Percentiles rank a stretch among this genome's conserved stretches.
phyloP scores from a whole-genome alignment of 2,888 invertebrate genomes.

The Chalcis sispes region DNA sequence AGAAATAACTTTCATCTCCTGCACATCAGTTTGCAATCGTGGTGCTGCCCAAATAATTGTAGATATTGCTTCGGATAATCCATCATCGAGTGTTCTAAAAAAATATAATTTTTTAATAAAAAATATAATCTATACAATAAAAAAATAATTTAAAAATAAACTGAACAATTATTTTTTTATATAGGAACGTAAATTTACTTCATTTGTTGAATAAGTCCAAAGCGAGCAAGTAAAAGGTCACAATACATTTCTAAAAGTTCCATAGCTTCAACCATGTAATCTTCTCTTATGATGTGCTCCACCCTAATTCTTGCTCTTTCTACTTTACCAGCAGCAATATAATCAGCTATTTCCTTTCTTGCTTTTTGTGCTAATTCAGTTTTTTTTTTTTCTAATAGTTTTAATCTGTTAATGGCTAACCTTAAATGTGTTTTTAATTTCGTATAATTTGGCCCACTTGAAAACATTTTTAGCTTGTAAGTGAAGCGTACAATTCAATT shows the following conservation, averaged over 20 bases:
- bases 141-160: neutral
- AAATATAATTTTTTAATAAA: neutral
- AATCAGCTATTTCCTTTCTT: slow-evolving; percentile 98
- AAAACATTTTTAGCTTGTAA: slow-evolving; percentile 84
- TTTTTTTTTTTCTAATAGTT: slow-evolving; percentile 97
- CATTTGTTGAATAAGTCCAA: slow-evolving; percentile 97
- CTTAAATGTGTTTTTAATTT: slow-evolving; percentile 98
- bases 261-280: slow-evolving; percentile 99
- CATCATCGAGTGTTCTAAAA: slow-evolving; percentile 88
- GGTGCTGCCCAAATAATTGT: slow-evolving; percentile 99
- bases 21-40: slow-evolving; percentile 89
- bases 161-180: neutral
- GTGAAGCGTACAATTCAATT: neutral
- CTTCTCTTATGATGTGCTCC: slow-evolving; percentile 98
- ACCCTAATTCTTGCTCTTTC: slow-evolving; percentile 97
- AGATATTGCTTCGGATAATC: slow-evolving; percentile 96
- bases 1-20: slow-evolving; percentile 86
- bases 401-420: slow-evolving; percentile 93
- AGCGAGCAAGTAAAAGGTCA: slow-evolving; percentile 95
- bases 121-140: slow-evolving; percentile 17
- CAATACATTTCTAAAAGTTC: slow-evolving; percentile 99
- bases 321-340: slow-evolving; percentile 88
- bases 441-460: slow-evolving; percentile 93
- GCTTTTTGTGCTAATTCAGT: slow-evolving; percentile 97
- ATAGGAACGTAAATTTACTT: slow-evolving; percentile 80